Percentiles rank a stretch among this genome's conserved stretches.
These are phyloP conservation scores for Hystrix brachyura DNA, from an alignment of 2,113 vertebrate species.

Conservation along the genomic window DNA sequence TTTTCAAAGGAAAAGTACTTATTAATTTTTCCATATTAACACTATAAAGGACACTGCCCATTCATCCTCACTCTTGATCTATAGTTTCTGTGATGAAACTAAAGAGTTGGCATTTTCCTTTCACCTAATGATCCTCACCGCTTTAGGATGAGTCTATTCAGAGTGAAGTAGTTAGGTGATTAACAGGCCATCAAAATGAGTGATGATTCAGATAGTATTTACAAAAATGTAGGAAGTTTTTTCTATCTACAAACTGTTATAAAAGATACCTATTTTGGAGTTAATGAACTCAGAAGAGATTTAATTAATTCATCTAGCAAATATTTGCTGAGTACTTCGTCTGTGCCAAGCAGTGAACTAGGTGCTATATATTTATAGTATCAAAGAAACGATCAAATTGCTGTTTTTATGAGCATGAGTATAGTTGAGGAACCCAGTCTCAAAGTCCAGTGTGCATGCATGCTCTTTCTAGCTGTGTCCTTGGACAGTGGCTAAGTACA, in stretches of 20 bases:
- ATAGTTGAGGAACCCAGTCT: not conserved
- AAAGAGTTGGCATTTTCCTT: slow-evolving; percentile 24
- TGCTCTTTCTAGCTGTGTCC: not conserved
- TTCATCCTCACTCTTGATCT: not conserved
- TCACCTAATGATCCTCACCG: not conserved
- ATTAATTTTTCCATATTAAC: slow-evolving; percentile 46
- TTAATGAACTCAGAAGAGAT: slow-evolving; percentile 16
- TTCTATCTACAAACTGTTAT: not conserved
- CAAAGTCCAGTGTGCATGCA: not conserved
- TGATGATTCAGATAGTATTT: not conserved
- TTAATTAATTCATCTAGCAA: not conserved
- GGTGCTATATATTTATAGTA: not conserved
- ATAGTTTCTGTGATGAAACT: slow-evolving; percentile 6
- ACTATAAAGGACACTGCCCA: not conserved
- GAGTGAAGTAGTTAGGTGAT: not conserved
- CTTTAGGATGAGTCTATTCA: not conserved
- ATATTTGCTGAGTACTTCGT: not conserved
- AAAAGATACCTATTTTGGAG: not conserved
- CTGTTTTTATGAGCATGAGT: not conserved
- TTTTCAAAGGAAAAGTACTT: slow-evolving; percentile 20
- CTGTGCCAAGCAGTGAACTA: not conserved
- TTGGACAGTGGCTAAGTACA: not conserved
- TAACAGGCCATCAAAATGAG: slow-evolving; percentile 14
- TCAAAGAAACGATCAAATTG: slow-evolving; percentile 29
- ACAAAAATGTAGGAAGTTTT: not conserved